Evolutionary conservation across 1,140 invertebrate genomes (phyloP).

Genomic region (Trissolcus basalis): DNA sequence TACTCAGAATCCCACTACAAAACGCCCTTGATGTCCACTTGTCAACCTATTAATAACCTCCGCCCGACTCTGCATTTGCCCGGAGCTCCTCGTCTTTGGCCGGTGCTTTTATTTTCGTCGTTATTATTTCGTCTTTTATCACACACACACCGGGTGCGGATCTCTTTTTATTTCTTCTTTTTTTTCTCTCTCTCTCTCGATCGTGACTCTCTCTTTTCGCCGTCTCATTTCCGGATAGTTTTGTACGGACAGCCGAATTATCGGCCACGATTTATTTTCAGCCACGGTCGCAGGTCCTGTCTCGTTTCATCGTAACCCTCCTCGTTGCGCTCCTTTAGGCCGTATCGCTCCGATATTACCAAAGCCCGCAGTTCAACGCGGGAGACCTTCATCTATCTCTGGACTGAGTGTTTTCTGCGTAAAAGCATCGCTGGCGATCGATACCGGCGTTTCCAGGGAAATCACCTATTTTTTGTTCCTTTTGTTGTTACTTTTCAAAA

Average conservation of each 20-base stretch:
- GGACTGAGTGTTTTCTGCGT: conserved; percentile 57
- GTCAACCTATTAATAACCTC: conserved; percentile 49
- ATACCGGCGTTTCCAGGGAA: conserved; percentile 50
- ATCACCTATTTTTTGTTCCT: conserved; percentile 14
- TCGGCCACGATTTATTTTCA: conserved; percentile 56
- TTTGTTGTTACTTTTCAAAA: conserved; percentile 46
- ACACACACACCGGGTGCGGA: neutral
- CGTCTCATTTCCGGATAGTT: conserved; percentile 39
- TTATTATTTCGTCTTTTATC: neutral
- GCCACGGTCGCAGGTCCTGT: conserved; percentile 21
- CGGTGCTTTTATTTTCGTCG: conserved; percentile 30
- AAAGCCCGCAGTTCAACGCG: conserved; percentile 47
- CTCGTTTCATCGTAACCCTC: conserved; percentile 23
- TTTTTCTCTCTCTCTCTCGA: conserved; percentile 5
- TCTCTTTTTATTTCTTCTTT: neutral
- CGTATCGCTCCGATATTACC: conserved; percentile 39
- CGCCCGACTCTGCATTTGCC: conserved; percentile 11
- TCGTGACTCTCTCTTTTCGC: conserved; percentile 36
- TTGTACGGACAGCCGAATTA: conserved; percentile 30
- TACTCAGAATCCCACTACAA: conserved; percentile 37
- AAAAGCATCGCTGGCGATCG: conserved; percentile 57
- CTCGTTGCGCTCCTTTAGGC: conserved; percentile 19
- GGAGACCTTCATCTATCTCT: conserved; percentile 58
- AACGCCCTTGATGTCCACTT: conserved; percentile 45
- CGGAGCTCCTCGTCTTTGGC: conserved; percentile 4